Base-by-base conservation (phyloP, 2,888 invertebrate genomes). In the Nemotelus pantherinus region DNA sequence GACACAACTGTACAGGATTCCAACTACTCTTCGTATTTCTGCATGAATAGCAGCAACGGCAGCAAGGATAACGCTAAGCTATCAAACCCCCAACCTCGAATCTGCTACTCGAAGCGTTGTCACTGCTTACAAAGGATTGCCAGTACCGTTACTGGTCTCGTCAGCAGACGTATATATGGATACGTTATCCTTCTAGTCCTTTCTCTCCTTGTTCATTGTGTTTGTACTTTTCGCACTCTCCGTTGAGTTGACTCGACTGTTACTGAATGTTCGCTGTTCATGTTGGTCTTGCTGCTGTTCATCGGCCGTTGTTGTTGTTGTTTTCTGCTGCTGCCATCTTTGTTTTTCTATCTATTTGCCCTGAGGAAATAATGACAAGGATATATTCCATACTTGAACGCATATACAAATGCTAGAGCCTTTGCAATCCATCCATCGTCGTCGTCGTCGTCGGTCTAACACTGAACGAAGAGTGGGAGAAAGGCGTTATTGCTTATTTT, bases 361-460 rank as follows among this genome's bases (percentile, higher is more conserved):
- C 63, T 25, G 63, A 41, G 63, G 63, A 43, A 63, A 6, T 63
- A 7, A 41, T 63, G 63, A 63, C 41, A 63, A 63, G 63, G 63
- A 63, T 58, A 58, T n/a, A 58, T 63, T 25, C 41, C 10, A 43
- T 63, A 63, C 41, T 25, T 25, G 25, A 25, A 63, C 63, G 63
- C 41, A 63, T 63, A 25, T 60, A 60, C n/a, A 25, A 6, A 5
- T 5, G 50, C 9, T 25, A 25, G 25, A 25, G 25, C 25, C 25
- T 25, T 25, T 25, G 25, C 0, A 25, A 25, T 25, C 25, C 25
- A 25, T 25, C 25, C 25, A 25, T 25, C 25, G 25, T 25, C 25
- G 25, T 25, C 25, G 25, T 25, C 25, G 25, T 25, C 25, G 25
- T 25, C 25, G 25, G 25, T 25, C 25, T 25, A 25, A 25, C 25